These are phyloP conservation scores for Phrynocephalus vlangalii DNA, from an alignment of 2,797 vertebrate species.

Conservation along the genomic window DNA sequence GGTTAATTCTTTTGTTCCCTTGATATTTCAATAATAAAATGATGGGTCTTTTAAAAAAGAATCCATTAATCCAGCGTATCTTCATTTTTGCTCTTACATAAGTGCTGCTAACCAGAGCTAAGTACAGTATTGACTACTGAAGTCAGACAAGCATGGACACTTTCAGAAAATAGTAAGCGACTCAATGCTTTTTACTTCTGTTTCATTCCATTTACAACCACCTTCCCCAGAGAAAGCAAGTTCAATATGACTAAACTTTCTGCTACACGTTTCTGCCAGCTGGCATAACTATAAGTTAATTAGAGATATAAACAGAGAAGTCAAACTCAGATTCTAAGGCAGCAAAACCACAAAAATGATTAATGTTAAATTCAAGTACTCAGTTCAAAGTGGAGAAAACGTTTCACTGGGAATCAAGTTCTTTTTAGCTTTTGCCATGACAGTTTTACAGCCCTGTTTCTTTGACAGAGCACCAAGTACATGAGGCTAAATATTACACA, in stretches of 20 bases:
- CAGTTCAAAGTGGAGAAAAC: slow-evolving; percentile 45
- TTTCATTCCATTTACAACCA: neutral
- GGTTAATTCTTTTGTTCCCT: neutral
- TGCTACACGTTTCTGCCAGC: neutral
- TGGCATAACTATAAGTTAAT: slow-evolving; percentile 26
- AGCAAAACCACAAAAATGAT: neutral
- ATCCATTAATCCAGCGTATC: slow-evolving; percentile 44
- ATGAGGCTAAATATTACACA: slow-evolving; percentile 79
- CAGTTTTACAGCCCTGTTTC: slow-evolving; percentile 49
- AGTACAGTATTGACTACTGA: slow-evolving; percentile 15
- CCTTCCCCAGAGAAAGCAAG: neutral
- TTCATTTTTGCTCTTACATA: slow-evolving; percentile 23
- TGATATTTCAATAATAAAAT: slow-evolving; percentile 1
- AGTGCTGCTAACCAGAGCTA: slow-evolving; percentile 59
- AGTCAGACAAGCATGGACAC: slow-evolving; percentile 42
- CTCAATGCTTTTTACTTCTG: slow-evolving; percentile 3
- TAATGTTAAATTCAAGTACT: slow-evolving; percentile 24
- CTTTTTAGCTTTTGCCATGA: slow-evolving; percentile 5
- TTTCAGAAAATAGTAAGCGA: slow-evolving; percentile 49
- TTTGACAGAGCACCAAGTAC: slow-evolving; percentile 47
- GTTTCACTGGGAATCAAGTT: slow-evolving; percentile 34
- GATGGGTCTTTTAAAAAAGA: too few species aligned
- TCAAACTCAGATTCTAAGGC: neutral
- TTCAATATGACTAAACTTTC: neutral
- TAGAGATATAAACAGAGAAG: neutral